Evolutionary conservation across 1,140 invertebrate species (phyloP), one percentile per base, ranked within the genome.

Genomic region (Eurosta solidaginis): DNA sequence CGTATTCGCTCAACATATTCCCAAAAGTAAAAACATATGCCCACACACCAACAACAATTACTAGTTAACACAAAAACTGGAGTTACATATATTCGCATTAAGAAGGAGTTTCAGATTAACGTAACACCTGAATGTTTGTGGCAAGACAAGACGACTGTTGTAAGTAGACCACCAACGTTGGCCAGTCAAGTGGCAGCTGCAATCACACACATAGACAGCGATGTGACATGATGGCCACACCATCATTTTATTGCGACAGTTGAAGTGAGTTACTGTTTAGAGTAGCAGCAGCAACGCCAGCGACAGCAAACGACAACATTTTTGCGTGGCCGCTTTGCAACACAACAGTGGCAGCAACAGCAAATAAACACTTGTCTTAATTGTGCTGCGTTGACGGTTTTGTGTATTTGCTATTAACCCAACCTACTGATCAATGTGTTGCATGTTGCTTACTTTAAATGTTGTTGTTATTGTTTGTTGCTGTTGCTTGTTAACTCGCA

Each of bases 401-500:
- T 17, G 25, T 10, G 3, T 22, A 20, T 29, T 22, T 17, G 45
- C 74, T 20, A 20, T 54, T 20, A n/a, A 52, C 50, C 27, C 59
- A 68, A 40, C 59, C 36, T 42, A 40, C 33, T 40, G 33, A 17
- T 7, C 49, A 54, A 74, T 68, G 74, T 75, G 77, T 78, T 68
- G 59, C 59, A 45, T 45, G 54, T 78, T 74, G 36, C 40, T 74
- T 68, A 27, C 6, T 1, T 1, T 10, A 17, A 74, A 74, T 47
- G 73, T 47, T 76, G 75, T 22, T 54, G 42, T 14, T 77, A 50
- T 44, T 25, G 29, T 17, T 1, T 52, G 63, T n/a, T 74, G 59
- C 42, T 74, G 50, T 73, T 78, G 73, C 36, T 78, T 78, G 77
- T 78, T 76, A 76, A 59, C 54, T 59, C 54, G 54, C 54, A 59